A percentile compares a stretch with the other conserved stretches of the same genome.
phyloP scores from a whole-genome alignment of 1,140 invertebrate genomes.

The Lanistes nyassanus region DNA sequence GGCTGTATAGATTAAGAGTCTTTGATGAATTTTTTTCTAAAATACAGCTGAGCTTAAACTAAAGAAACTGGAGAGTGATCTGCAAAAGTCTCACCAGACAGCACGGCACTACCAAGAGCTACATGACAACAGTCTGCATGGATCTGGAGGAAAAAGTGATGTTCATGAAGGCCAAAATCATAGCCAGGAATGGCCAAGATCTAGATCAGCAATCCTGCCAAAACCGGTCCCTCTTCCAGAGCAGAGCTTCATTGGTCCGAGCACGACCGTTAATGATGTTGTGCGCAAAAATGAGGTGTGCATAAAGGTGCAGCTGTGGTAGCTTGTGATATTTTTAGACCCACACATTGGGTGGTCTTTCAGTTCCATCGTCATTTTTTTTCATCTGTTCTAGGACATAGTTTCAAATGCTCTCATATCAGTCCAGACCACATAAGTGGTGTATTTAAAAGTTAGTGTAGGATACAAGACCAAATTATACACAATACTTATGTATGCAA shows the following conservation, averaged over 20 bases:
- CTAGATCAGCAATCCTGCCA: neutral
- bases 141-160: neutral
- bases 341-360: too few relatives aligned
- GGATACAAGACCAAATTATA: too few relatives aligned
- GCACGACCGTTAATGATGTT: constrained; percentile 17
- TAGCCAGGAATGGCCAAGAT: neutral
- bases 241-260: constrained; percentile 15
- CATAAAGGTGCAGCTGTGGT: too few relatives aligned
- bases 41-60: constrained; percentile 20
- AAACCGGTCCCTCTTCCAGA: constrained; percentile 15
- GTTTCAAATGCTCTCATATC: too few relatives aligned
- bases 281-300: constrained; percentile 21
- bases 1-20: too few relatives aligned
- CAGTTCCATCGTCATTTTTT: too few relatives aligned
- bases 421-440: too few relatives aligned
- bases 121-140: constrained; percentile 12
- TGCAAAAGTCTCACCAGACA: constrained; percentile 19
- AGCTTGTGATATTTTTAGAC: too few relatives aligned
- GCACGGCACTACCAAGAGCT: constrained; percentile 12
- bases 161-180: neutral
- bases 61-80: constrained; percentile 14
- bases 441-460: too few relatives aligned
- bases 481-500: too few relatives aligned
- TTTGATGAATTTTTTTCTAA: neutral
- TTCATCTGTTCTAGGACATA: too few relatives aligned